Evolutionary conservation across 2,888 invertebrate genomes (phyloP).

Genomic region (Sphaerophoria taeniata): DNA sequence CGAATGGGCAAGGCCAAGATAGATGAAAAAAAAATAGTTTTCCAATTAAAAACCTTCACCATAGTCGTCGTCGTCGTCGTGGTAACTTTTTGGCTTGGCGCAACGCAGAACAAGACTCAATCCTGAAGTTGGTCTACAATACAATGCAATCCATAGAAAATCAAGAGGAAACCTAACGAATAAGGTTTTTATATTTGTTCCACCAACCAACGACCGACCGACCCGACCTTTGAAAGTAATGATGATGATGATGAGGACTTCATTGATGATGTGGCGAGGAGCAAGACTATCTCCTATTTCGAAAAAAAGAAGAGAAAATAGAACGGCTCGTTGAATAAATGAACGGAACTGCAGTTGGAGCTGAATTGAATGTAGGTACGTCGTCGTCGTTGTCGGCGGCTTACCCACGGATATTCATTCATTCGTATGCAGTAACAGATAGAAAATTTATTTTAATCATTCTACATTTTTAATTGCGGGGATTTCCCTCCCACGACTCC

Average conservation of each 20-base stretch:
- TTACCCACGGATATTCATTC: background rate
- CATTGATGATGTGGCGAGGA: conserved; percentile 4
- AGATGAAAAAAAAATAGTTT: conserved; percentile 40
- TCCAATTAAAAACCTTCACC: conserved; percentile 56
- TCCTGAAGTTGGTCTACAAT: conserved; percentile 50
- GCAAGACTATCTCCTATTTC: background rate
- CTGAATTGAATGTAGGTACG: background rate
- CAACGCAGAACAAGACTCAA: conserved; percentile 28
- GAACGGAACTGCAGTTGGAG: conserved; percentile 36
- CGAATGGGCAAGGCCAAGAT: conserved; percentile 18
- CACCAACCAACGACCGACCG: conserved; percentile 1
- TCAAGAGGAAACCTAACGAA: conserved; percentile 38
- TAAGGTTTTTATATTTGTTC: conserved; percentile 27
- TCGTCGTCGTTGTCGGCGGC: no score
- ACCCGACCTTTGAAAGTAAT: conserved; percentile 30
- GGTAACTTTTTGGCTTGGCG: background rate
- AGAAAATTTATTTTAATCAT: conserved; percentile 57
- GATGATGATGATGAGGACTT: conserved; percentile 33
- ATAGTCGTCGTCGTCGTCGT: background rate
- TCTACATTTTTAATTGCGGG: conserved; percentile 50
- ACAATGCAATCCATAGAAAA: conserved; percentile 54
- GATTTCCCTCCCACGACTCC: background rate
- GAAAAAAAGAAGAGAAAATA: background rate
- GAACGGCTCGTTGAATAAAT: conserved; percentile 12
- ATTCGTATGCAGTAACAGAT: conserved; percentile 45